Base-by-base conservation (phyloP, 1,140 invertebrate genomes). In the Tetraneura akinire region DNA sequence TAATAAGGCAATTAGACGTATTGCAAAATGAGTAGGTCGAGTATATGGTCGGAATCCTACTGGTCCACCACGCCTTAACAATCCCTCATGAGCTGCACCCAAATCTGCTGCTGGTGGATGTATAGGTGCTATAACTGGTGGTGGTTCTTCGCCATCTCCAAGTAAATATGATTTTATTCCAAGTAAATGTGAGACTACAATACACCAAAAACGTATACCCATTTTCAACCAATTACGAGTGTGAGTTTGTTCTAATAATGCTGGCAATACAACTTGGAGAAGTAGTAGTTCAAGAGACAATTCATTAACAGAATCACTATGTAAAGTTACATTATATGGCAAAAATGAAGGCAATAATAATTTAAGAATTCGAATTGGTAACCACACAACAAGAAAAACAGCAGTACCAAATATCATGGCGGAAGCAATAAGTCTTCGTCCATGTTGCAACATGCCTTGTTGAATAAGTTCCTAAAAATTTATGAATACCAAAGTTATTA, bases 331-430 rank as follows among this genome's bases (percentile, higher is more conserved):
- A 53, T 95, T 93, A 84, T 98, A 99, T 0, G 98, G 98, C 82
- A 99, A 87, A 86, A 98, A 98, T 21, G 90, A 91, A 0, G 96
- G 96, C 85, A 92, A 90, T 0, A 92, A 84, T 82, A 90, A 90
- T 83, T 94, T 91, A n/a, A 99, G 89, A 1, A 98, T 91, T 60
- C 93, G 88, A 5, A 98, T 92, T 0, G 98, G 98, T 57, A 98
- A 85, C 94, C 96, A 99, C 21, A 99, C 88, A 93, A 98, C 97
- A 0, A 99, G 88, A 1, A 99, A 87, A 21, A 99, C 96, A 3
- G 93, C 95, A 8, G 94, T 97, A 18, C 97, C 97, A 87, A 99
- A 99, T 81, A 99, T 94, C 82, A 98, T 93, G 51, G 96, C 93
- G 0, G 97, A 99, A 1, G 94, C 93, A 6, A 98, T 88, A 60